These are phyloP conservation scores for Polietes domitor DNA, from an alignment of 2,888 invertebrate species.

Conservation along the genomic window DNA sequence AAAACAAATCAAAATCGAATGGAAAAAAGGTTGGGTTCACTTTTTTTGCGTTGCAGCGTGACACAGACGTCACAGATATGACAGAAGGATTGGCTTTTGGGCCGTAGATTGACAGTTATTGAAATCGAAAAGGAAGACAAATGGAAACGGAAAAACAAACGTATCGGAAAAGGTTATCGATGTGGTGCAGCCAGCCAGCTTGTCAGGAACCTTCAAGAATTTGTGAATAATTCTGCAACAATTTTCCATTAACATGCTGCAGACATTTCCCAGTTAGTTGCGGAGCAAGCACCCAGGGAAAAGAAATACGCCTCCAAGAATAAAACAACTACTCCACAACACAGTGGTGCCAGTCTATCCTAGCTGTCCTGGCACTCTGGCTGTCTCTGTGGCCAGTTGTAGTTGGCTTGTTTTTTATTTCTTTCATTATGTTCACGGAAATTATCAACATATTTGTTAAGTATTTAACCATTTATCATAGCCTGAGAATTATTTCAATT, in stretches of 20 bases:
- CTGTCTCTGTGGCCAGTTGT: neutral
- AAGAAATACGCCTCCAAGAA: conserved; percentile 55
- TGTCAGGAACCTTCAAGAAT: neutral
- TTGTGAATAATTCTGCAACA: neutral
- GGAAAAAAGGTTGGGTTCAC: conserved; percentile 53
- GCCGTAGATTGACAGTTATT: conserved; percentile 31
- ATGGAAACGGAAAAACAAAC: neutral
- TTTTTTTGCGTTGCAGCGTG: conserved; percentile 13
- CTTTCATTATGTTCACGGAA: conserved; percentile 59
- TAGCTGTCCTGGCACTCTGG: neutral
- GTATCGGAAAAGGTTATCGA: neutral
- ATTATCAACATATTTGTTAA: conserved; percentile 67
- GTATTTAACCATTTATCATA: conserved; percentile 67
- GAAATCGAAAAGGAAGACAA: conserved; percentile 11
- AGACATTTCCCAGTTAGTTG: conserved; percentile 3
- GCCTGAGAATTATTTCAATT: conserved; percentile 67
- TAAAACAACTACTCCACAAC: conserved; percentile 54
- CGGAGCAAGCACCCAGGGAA: conserved; percentile 8
- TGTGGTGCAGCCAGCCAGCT: no score
- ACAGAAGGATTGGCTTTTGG: conserved; percentile 23
- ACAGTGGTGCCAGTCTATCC: neutral
- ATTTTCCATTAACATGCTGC: neutral
- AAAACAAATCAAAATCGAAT: conserved; percentile 1
- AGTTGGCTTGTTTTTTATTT: no score
- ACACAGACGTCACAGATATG: conserved; percentile 13